Evolutionary conservation across 92 coral and sea anemone species (phyloP), one percentile per base, ranked within the genome.

Genomic region (Meandrina meandrites): DNA sequence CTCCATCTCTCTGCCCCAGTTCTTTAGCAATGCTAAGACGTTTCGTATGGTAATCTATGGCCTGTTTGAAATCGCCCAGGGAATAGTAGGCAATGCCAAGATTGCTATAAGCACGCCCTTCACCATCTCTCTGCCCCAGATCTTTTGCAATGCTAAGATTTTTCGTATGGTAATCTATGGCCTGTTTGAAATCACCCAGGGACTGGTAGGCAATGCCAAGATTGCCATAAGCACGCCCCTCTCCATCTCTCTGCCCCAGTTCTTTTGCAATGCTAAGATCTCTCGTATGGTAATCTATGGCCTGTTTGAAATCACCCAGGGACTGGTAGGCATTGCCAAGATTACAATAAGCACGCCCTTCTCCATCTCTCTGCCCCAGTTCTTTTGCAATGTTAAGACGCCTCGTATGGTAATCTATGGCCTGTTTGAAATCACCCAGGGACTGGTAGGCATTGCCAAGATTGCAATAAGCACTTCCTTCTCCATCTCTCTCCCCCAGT

Each of bases 41-140:
- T 54, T 54, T 17, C 60, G 17, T 54, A 19, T 54, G 24, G 24
- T 54, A 54, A 54, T 54, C 60, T 73, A 73, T 73, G 50, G 77
- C 77, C 47, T 73, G 42, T 73, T 73, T 35, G 47, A 73, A 73
- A 73, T 73, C 51, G 35, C 77, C 77, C 77, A 73, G n/a, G 30
- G 19, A 0, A 10, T 34, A 8, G 32, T 17, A 18, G 16, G 78
- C 78, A 40, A 0, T 40, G 78, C 78, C 78, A 40, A 74, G 78
- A 74, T 36, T 36, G 30, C 30, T 32, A 74, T 74, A 74, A 37
- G 78, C 78, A 74, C 14, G 0, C 22, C 67, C 67, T 60, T 60
- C 67, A 1, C 12, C 67, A 60, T 60, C 67, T 60, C 30, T 60
- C 30, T 21, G 67, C n/a, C 67, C 67, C 0, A 60, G 67, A 21